phyloP scores from a whole-genome alignment of 2,113 vertebrate genomes.

The Salvelinus namaycush region DNA sequence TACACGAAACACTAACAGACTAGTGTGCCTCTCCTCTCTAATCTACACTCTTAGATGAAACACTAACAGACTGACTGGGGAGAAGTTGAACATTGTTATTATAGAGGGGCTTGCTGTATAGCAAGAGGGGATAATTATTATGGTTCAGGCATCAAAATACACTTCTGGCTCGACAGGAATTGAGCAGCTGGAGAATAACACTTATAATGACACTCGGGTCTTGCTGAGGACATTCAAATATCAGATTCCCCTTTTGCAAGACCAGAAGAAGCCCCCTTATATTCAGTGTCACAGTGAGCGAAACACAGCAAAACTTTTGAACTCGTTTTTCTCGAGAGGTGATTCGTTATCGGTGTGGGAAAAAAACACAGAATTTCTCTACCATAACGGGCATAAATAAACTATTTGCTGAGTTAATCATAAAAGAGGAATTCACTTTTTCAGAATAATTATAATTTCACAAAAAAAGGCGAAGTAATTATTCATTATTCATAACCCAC shows the following conservation, averaged over 20 bases:
- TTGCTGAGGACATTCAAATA: too few species aligned
- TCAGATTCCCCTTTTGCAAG: too few species aligned
- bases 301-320: too few species aligned
- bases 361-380: background rate
- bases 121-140: background rate
- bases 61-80: background rate
- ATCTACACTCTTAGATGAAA: conserved; percentile 11
- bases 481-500: conserved; percentile 41
- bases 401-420: conserved; percentile 46
- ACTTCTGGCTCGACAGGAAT: background rate
- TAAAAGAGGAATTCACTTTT: background rate
- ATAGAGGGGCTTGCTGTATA: background rate
- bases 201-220: too few species aligned
- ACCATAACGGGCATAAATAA: conserved; percentile 24
- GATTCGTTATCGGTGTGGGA: too few species aligned
- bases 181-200: background rate
- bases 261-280: too few species aligned
- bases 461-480: conserved; percentile 37
- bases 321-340: too few species aligned
- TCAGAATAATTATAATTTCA: conserved; percentile 40
- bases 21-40: background rate
- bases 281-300: too few species aligned
- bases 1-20: background rate
- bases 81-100: background rate
- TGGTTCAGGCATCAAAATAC: background rate